Conservation (phyloP, 2,888 invertebrate genomes). For the Parnassius mnemosyne region DNA sequence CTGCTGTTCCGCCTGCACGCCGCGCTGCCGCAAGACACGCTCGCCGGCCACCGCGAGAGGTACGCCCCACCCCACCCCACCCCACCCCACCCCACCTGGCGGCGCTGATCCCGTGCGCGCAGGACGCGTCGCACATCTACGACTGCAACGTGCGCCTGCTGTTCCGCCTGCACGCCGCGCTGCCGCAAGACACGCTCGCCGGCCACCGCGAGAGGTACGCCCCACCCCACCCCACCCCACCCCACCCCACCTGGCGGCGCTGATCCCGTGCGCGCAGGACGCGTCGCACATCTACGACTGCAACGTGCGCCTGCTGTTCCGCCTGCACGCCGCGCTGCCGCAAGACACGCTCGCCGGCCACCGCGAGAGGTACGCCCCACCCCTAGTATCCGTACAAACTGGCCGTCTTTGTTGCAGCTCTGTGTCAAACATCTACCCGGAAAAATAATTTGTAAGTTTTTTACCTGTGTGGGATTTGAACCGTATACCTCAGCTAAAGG, state of each 20-base stretch:
- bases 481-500: too few species aligned
- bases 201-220: conserved; percentile 90
- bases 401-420: too few species aligned
- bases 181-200: conserved; percentile 93
- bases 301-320: conserved; percentile 97
- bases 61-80: too few species aligned
- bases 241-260: conserved; percentile 96
- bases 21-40: conserved; percentile 92
- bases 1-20: conserved; percentile 97
- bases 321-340: conserved; percentile 94
- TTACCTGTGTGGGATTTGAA: too few species aligned
- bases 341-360: conserved; percentile 95
- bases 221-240: too few species aligned
- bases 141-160: conserved; percentile 97
- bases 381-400: too few species aligned
- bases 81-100: too few species aligned
- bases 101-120: conserved; percentile 95
- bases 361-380: conserved; percentile 82
- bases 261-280: conserved; percentile 96
- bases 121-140: conserved; percentile 97
- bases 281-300: conserved; percentile 98
- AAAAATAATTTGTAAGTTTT: too few species aligned
- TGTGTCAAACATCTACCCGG: too few species aligned
- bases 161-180: conserved; percentile 94
- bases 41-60: conserved; percentile 93